Conservation (phyloP, 2,888 invertebrate species). For the Stenoptilia bipunctidactyla region DNA sequence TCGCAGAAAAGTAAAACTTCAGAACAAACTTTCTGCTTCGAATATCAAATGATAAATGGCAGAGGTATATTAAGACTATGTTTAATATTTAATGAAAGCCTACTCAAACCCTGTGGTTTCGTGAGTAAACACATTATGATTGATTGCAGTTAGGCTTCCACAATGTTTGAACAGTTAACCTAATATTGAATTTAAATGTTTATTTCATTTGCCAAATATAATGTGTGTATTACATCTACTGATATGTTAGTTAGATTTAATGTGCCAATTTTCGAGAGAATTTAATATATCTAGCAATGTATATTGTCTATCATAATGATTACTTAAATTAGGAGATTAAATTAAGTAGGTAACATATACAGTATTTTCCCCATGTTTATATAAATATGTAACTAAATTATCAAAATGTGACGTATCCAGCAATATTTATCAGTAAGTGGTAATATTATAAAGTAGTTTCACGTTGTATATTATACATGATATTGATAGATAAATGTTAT, state of each 20-base stretch:
- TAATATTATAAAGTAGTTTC: slow-evolving; percentile 20
- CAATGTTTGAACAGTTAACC: background rate
- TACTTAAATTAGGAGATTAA: slow-evolving; percentile 16
- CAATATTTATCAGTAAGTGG: slow-evolving; percentile 26
- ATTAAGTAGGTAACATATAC: slow-evolving; percentile 25
- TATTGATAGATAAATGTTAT: slow-evolving; percentile 14
- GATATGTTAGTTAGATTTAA: slow-evolving; percentile 14
- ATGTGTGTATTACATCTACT: too few relatives aligned
- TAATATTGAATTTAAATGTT: too few relatives aligned
- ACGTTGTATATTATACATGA: slow-evolving; percentile 13
- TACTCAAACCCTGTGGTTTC: too few relatives aligned
- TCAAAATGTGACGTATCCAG: slow-evolving; percentile 29
- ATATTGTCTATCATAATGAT: slow-evolving; percentile 13
- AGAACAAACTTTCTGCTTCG: too few relatives aligned
- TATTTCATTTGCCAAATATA: too few relatives aligned
- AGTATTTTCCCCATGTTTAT: slow-evolving; percentile 31
- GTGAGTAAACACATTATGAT: background rate
- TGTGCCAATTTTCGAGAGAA: slow-evolving; percentile 59
- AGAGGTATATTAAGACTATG: too few relatives aligned
- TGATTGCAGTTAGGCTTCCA: background rate
- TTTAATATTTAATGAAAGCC: too few relatives aligned
- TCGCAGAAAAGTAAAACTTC: too few relatives aligned
- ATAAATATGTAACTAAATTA: slow-evolving; percentile 26
- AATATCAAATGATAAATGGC: too few relatives aligned
- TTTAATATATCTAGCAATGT: slow-evolving; percentile 37